Conservation (phyloP, 2,113 vertebrate genomes). For the Orientallactaga bullata region DNA sequence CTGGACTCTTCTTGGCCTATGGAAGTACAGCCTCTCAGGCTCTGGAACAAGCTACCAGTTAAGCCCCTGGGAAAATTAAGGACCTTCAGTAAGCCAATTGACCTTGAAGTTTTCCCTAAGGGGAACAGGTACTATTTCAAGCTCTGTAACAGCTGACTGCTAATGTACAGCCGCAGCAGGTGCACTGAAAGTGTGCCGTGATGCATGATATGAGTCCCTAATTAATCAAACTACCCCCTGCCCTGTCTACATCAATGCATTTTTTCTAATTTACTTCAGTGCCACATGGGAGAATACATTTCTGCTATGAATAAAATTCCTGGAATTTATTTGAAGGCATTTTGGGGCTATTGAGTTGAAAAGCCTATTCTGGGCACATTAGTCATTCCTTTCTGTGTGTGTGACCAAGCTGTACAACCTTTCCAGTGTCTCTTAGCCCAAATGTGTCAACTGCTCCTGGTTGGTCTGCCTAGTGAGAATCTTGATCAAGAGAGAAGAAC, state of each 20-base stretch:
- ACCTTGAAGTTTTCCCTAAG: constrained; percentile 36
- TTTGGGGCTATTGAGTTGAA: background rate
- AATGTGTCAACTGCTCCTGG: background rate
- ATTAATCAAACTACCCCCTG: constrained; percentile 43
- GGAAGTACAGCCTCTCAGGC: background rate
- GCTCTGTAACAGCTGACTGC: background rate
- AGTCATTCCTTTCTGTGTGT: background rate
- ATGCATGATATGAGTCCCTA: background rate
- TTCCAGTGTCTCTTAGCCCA: background rate
- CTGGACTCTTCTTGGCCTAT: background rate
- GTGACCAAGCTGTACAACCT: background rate
- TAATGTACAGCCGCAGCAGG: background rate
- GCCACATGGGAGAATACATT: background rate
- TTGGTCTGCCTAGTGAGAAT: background rate
- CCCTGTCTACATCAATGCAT: background rate
- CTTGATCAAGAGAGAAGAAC: background rate
- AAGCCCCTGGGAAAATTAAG: background rate
- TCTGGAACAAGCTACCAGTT: background rate
- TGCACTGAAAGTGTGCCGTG: rapidly evolving
- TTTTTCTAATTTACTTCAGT: constrained; percentile 32
- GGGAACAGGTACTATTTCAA: constrained; percentile 54
- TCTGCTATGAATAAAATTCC: background rate
- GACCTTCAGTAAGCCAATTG: constrained; percentile 18
- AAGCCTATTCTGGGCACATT: background rate
- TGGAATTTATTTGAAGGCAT: background rate